phyloP scores from a whole-genome alignment of 1,140 invertebrate genomes.

The Vanessa atalanta region DNA sequence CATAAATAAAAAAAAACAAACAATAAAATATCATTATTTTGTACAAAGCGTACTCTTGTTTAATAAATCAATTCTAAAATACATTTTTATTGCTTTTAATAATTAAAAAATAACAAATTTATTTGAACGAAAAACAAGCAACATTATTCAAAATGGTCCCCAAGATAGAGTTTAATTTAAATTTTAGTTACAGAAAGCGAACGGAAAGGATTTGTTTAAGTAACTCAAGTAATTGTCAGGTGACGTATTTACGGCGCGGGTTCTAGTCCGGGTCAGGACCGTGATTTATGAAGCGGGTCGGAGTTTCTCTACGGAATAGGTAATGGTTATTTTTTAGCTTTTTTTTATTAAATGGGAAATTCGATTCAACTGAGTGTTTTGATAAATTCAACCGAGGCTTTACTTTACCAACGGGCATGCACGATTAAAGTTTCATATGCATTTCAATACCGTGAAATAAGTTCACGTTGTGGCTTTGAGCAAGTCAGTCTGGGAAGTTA shows the following conservation, averaged over 20 bases:
- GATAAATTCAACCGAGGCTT: neutral
- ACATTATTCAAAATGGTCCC: neutral
- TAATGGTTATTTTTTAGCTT: constrained; percentile 15
- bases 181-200: constrained; percentile 23
- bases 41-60: too few species aligned
- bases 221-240: constrained; percentile 56
- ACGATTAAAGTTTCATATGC: too few species aligned
- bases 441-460: too few species aligned
- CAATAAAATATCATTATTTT: too few species aligned
- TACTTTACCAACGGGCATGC: too few species aligned
- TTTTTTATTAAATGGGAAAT: neutral
- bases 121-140: neutral
- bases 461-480: too few species aligned
- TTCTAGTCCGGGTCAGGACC: constrained; percentile 36
- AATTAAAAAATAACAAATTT: neutral
- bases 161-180: constrained; percentile 12
- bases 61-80: too few species aligned
- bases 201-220: constrained; percentile 37
- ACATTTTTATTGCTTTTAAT: too few species aligned
- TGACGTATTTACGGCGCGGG: constrained; percentile 52
- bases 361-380: neutral
- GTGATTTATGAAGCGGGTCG: constrained; percentile 46
- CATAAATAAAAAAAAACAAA: too few species aligned
- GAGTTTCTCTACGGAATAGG: neutral
- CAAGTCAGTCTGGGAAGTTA: too few species aligned